Percentiles rank a stretch among this genome's conserved stretches.
Conservation (phyloP, 2,797 vertebrate genomes). For the Falco peregrinus region DNA sequence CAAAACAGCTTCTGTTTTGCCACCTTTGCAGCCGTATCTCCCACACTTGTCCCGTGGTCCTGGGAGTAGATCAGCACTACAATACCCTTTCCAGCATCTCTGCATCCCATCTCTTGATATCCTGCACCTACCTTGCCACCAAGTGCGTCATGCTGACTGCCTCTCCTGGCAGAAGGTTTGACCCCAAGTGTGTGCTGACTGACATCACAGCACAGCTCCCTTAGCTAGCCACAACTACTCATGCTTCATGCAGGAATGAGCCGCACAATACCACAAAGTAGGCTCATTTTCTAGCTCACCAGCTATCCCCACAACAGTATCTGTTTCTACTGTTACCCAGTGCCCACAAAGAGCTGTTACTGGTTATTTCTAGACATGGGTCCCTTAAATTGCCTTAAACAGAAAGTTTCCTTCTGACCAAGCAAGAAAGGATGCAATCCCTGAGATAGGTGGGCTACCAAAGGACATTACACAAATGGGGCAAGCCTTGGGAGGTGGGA, state of each 20-base stretch:
- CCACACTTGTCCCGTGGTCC: neutral
- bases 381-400: neutral
- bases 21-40: neutral
- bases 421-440: neutral
- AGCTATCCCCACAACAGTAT: neutral
- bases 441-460: neutral
- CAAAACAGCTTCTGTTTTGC: neutral
- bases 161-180: neutral
- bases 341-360: neutral
- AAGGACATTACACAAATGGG: neutral
- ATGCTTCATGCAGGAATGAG: accelerated
- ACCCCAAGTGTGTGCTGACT: neutral
- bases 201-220: neutral
- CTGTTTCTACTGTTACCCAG: neutral
- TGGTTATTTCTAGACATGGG: neutral
- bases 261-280: no score
- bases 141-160: neutral
- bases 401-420: neutral
- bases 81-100: neutral
- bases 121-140: no score
- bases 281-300: neutral
- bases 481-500: neutral
- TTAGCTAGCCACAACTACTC: neutral
- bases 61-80: no score
- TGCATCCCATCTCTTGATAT: neutral